Percentiles rank a stretch among this genome's conserved stretches.
Evolutionary conservation across 2,113 vertebrate genomes (phyloP).

Genomic region (Nothocercus nigrocapillus): DNA sequence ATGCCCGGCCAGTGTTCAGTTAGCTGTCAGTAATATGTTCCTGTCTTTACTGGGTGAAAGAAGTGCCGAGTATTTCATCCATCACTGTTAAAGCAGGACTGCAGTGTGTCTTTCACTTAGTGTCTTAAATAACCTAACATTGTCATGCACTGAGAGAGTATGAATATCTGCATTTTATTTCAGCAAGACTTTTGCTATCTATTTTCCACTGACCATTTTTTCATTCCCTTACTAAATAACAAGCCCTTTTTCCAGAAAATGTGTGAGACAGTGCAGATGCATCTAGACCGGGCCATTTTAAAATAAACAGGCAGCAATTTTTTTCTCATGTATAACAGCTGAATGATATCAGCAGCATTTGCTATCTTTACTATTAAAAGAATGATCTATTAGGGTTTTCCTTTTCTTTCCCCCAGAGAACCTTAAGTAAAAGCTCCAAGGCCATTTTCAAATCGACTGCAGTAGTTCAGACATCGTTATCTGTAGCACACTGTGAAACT

Average conservation of each 20-base stretch:
- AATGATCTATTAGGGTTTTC: constrained; percentile 61
- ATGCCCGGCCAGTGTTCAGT: neutral
- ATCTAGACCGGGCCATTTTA: neutral
- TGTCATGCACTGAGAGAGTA: neutral
- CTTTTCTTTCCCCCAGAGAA: constrained; percentile 55
- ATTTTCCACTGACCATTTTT: neutral
- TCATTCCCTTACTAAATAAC: neutral
- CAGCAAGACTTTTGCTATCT: neutral
- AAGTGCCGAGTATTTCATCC: neutral
- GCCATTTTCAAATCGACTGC: constrained; percentile 53
- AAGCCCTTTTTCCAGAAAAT: constrained; percentile 18
- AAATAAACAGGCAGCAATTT: constrained; percentile 46
- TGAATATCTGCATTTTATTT: neutral
- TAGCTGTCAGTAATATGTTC: neutral
- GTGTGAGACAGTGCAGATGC: constrained; percentile 15
- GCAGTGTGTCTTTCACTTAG: neutral
- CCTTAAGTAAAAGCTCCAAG: constrained; percentile 58
- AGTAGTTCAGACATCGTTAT: constrained; percentile 52
- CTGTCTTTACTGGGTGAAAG: neutral
- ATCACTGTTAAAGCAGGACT: neutral
- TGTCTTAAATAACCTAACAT: neutral
- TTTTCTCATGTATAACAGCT: constrained; percentile 53
- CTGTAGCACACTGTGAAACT: constrained; percentile 31
- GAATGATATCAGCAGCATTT: constrained; percentile 30
- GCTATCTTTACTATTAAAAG: constrained; percentile 36